These are phyloP conservation scores for Myrmophylax atrothorax DNA, from an alignment of 2,113 vertebrate species.

Conservation along the genomic window DNA sequence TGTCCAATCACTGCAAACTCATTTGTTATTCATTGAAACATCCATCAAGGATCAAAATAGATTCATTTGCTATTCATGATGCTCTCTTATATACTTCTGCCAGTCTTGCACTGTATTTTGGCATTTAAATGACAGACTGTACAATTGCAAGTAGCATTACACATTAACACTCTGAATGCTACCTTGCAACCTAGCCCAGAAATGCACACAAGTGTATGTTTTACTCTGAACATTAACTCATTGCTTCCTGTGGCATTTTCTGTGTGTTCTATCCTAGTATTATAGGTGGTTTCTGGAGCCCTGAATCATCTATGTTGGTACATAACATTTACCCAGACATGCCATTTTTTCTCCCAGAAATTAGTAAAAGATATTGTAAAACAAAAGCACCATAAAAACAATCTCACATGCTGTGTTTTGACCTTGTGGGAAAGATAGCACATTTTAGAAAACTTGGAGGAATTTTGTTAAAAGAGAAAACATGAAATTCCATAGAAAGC, in stretches of 20 bases:
- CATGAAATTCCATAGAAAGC: not conserved
- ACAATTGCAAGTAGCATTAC: not conserved
- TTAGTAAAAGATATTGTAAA: not conserved
- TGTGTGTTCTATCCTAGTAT: not conserved
- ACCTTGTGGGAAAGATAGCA: not conserved
- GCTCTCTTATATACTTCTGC: slow-evolving; percentile 32
- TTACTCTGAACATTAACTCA: not conserved
- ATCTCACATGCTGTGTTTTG: not conserved
- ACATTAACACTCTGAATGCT: slow-evolving; percentile 27
- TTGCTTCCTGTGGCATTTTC: not conserved
- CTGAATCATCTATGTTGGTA: not conserved
- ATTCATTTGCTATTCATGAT: slow-evolving; percentile 67
- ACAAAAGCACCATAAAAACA: rapidly evolving
- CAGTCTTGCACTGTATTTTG: slow-evolving; percentile 46
- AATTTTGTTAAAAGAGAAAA: not conserved
- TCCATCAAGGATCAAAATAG: slow-evolving; percentile 67
- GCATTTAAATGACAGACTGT: slow-evolving; percentile 15
- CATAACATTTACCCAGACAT: not conserved
- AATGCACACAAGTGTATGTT: not conserved
- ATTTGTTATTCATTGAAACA: slow-evolving; percentile 68
- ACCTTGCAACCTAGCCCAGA: not conserved
- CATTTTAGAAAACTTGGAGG: not conserved
- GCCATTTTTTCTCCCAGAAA: not conserved
- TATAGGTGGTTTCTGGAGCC: not conserved
- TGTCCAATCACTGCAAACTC: slow-evolving; percentile 47